These are phyloP conservation scores for Ectemnius cavifrons DNA, from an alignment of 2,888 invertebrate species.

Conservation along the genomic window DNA sequence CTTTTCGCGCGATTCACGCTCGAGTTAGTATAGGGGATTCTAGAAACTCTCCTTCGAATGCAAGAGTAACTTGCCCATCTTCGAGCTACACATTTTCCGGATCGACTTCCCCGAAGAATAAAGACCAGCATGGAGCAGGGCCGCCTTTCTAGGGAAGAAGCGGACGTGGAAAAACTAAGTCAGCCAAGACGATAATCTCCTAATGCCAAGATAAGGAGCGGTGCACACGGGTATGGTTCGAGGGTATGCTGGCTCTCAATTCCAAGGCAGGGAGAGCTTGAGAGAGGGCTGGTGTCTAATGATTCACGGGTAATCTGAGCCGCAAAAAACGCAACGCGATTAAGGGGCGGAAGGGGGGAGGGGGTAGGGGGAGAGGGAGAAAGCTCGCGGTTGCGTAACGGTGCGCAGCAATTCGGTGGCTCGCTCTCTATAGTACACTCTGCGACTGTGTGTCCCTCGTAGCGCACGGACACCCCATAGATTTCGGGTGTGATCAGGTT, in stretches of 20 bases:
- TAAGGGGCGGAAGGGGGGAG: conserved; percentile 56
- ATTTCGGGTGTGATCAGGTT: conserved; percentile 77
- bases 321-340: conserved; percentile 77
- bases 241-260: too few relatives aligned
- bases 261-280: not conserved
- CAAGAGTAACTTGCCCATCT: too few relatives aligned
- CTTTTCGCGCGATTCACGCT: too few relatives aligned
- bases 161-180: conserved; percentile 44
- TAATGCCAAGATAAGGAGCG: conserved; percentile 75
- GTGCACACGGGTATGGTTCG: conserved; percentile 44
- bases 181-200: conserved; percentile 66
- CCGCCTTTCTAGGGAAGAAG: not conserved
- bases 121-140: too few relatives aligned
- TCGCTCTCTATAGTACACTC: conserved; percentile 28
- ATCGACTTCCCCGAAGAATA: conserved; percentile 30
- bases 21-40: too few relatives aligned
- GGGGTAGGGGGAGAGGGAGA: conserved; percentile 15
- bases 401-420: conserved; percentile 58
- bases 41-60: too few relatives aligned
- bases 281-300: conserved; percentile 61
- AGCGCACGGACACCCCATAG: conserved; percentile 63
- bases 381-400: conserved; percentile 64
- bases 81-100: conserved; percentile 34
- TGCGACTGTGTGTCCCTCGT: too few relatives aligned
- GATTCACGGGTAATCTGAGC: conserved; percentile 77